A percentile compares a stretch with the other conserved stretches of the same genome.
phyloP scores from a whole-genome alignment of 2,797 vertebrate genomes.

The Falco peregrinus region DNA sequence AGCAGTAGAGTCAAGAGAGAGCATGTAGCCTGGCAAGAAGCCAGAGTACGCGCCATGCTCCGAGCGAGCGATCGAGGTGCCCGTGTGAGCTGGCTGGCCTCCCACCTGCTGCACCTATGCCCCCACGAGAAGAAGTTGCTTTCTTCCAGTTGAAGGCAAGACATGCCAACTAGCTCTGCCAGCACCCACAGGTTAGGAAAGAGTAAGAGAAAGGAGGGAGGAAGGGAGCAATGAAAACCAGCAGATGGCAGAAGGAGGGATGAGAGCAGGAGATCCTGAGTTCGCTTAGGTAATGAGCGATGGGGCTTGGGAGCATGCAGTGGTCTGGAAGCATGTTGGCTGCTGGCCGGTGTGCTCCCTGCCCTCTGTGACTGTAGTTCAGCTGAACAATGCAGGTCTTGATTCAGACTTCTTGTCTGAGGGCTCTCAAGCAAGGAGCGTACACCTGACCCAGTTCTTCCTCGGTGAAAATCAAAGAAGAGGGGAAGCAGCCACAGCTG shows the following conservation, averaged over 20 bases:
- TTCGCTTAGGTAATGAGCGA: not conserved
- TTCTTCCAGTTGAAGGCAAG: not conserved
- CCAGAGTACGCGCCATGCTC: not conserved
- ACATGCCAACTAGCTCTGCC: not conserved
- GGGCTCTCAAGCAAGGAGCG: not conserved
- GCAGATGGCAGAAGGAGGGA: not conserved
- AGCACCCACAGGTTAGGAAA: not conserved
- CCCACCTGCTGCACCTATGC: not conserved
- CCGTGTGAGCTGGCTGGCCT: not conserved
- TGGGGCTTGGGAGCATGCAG: not conserved
- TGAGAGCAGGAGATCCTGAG: not conserved
- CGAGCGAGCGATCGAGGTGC: too few relatives aligned
- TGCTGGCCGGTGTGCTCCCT: not conserved
- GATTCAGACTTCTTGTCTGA: not conserved
- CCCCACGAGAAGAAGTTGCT: not conserved
- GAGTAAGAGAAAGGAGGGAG: not conserved
- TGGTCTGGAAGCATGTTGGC: not conserved
- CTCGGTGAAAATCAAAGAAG: not conserved
- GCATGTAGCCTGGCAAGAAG: not conserved
- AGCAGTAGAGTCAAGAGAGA: not conserved
- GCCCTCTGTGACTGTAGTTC: not conserved
- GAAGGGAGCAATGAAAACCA: not conserved
- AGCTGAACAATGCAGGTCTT: not conserved
- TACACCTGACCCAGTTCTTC: not conserved
- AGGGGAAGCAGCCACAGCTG: not conserved